A percentile compares a stretch with the other conserved stretches of the same genome.
These are phyloP conservation scores for Oreochromis grahami DNA, from an alignment of 2,797 vertebrate species.

Conservation along the genomic window DNA sequence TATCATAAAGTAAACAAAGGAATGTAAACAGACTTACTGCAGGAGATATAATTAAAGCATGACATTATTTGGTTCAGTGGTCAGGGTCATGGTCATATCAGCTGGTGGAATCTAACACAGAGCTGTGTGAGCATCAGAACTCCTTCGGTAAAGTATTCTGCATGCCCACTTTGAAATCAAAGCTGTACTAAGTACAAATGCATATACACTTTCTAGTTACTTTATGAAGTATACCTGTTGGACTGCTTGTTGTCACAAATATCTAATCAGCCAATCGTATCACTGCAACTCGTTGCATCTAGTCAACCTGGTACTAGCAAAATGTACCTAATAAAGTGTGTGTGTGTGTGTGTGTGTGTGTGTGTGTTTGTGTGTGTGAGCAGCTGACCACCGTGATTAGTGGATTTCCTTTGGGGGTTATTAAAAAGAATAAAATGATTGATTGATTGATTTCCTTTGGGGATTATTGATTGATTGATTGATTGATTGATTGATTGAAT, in stretches of 20 bases:
- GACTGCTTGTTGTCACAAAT: not conserved
- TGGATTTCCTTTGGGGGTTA: not conserved
- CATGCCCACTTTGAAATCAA: not conserved
- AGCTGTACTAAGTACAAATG: not conserved
- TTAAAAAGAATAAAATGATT: not conserved
- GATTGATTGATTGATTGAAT: too few species aligned
- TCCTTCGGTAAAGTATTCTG: not conserved
- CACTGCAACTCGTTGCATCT: not conserved
- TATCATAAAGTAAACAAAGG: not conserved
- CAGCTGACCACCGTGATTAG: not conserved
- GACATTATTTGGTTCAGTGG: not conserved
- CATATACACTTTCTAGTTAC: not conserved
- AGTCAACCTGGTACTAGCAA: not conserved
- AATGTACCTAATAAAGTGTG: not conserved
- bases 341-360: not conserved
- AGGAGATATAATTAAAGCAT: not conserved
- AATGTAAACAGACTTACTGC: not conserved
- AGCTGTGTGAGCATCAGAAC: not conserved
- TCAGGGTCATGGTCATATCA: not conserved
- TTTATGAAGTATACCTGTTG: not conserved
- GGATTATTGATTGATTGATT: too few species aligned
- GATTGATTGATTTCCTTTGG: too few species aligned
- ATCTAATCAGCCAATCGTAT: not conserved
- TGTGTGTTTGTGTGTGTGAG: not conserved
- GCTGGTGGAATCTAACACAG: not conserved